Evolutionary conservation across 2,797 vertebrate genomes (phyloP).

Genomic region (Sebastes minor): DNA sequence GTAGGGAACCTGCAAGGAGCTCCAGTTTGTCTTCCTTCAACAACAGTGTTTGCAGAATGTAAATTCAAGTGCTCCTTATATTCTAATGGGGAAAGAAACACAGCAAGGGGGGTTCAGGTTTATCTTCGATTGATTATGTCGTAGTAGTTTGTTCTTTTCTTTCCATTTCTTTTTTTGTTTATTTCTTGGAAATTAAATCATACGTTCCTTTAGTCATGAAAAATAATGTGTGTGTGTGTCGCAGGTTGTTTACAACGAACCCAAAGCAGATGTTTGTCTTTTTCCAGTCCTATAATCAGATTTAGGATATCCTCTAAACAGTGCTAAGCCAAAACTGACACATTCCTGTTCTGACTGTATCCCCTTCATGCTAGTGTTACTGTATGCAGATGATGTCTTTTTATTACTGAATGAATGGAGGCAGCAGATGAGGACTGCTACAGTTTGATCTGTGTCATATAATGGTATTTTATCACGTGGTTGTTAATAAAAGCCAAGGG

Average conservation of each 20-base stretch:
- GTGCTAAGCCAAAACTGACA: conserved; percentile 23
- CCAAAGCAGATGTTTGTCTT: not conserved
- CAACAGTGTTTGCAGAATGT: not conserved
- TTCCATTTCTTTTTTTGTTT: not conserved
- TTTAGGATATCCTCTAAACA: not conserved
- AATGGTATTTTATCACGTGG: conserved; percentile 55
- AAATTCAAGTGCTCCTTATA: not conserved
- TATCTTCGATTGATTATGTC: not conserved
- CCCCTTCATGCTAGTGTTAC: conserved; percentile 19
- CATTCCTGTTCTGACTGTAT: conserved; percentile 16
- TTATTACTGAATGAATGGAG: conserved; percentile 35
- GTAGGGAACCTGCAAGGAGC: not conserved
- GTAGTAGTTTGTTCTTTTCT: not conserved
- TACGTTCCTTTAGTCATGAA: not conserved
- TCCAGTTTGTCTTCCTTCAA: not conserved
- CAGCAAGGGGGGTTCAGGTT: not conserved
- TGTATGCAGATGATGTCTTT: conserved; percentile 10
- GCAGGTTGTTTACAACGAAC: conserved; percentile 44
- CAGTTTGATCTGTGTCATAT: conserved; percentile 14
- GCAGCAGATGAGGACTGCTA: not conserved
- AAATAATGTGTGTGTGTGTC: not conserved
- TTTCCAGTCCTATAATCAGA: not conserved
- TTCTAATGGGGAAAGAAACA: not conserved
- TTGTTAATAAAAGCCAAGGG: conserved; percentile 73
- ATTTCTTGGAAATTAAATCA: not conserved